Percentiles rank a stretch among this genome's conserved stretches.
Evolutionary conservation across 2,113 vertebrate genomes (phyloP).

Genomic region (Peromyscus maniculatus): DNA sequence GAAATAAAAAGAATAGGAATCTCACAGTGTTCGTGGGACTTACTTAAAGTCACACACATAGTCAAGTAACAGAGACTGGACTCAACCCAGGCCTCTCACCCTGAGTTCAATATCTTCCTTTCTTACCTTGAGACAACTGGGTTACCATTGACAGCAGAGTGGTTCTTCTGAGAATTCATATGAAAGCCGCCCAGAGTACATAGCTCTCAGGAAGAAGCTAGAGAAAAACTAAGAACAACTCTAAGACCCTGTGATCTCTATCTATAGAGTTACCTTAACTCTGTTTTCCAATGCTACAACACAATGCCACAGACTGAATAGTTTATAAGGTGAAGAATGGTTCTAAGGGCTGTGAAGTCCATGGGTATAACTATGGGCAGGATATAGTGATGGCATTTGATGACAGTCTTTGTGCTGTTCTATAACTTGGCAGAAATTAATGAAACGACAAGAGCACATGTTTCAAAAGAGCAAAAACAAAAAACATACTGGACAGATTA

Average conservation of each 20-base stretch:
- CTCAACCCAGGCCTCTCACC: neutral
- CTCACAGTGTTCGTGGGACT: neutral
- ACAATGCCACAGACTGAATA: neutral
- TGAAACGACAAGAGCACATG: neutral
- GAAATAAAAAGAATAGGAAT: neutral
- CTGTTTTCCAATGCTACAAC: neutral
- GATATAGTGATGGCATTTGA: neutral
- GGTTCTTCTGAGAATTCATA: neutral
- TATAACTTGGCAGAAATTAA: neutral
- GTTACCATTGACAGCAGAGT: neutral
- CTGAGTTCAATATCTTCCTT: neutral
- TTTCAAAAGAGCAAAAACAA: neutral
- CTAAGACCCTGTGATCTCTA: neutral
- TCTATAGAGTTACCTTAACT: neutral
- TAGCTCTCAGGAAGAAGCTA: neutral
- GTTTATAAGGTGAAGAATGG: neutral
- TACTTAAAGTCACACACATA: neutral
- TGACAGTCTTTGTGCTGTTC: neutral
- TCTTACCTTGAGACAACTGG: neutral
- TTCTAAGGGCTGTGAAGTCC: neutral
- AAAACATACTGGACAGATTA: neutral
- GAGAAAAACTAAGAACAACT: neutral
- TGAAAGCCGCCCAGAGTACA: neutral
- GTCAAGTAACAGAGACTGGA: neutral
- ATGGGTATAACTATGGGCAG: too few species aligned